Evolutionary conservation across 2,113 vertebrate species (phyloP).

Genomic region (Gambusia affinis): DNA sequence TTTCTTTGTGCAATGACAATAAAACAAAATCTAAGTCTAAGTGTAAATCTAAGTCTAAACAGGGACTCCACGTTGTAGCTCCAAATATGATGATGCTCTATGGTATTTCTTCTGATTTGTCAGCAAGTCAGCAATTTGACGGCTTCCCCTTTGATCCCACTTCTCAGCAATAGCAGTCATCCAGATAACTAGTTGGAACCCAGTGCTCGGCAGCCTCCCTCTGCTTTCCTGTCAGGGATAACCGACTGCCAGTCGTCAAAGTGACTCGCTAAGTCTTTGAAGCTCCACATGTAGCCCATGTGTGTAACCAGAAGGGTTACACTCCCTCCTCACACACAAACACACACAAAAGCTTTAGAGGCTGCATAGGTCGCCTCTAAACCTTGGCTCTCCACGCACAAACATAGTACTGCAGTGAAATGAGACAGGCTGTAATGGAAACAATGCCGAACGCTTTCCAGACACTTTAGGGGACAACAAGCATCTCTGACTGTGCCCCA

Average conservation of each 20-base stretch:
- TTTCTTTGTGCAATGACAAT: no score
- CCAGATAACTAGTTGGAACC: constrained; percentile 28
- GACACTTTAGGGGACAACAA: constrained; percentile 82
- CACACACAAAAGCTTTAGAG: constrained; percentile 21
- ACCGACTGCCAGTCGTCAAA: constrained; percentile 45
- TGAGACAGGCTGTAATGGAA: constrained; percentile 74
- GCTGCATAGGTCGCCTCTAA: constrained; percentile 38
- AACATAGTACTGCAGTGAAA: constrained; percentile 75
- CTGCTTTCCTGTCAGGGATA: constrained; percentile 58
- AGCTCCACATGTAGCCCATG: constrained; percentile 69
- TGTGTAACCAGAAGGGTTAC: constrained; percentile 44
- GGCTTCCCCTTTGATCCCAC: constrained; percentile 5
- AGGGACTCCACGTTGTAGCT: neutral
- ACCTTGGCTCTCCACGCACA: constrained; percentile 67
- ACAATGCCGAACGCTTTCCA: constrained; percentile 76
- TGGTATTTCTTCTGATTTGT: neutral
- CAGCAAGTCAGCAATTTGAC: constrained; percentile 4
- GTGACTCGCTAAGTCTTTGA: constrained; percentile 61
- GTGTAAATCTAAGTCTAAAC: no score
- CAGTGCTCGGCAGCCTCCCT: constrained; percentile 28
- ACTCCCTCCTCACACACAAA: constrained; percentile 15
- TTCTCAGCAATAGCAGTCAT: constrained; percentile 13
- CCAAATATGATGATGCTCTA: neutral
- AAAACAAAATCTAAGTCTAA: no score
- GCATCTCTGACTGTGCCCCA: constrained; percentile 73